These are phyloP conservation scores for Pyrochroa serraticornis DNA, from an alignment of 2,888 invertebrate genomes.

Conservation along the genomic window DNA sequence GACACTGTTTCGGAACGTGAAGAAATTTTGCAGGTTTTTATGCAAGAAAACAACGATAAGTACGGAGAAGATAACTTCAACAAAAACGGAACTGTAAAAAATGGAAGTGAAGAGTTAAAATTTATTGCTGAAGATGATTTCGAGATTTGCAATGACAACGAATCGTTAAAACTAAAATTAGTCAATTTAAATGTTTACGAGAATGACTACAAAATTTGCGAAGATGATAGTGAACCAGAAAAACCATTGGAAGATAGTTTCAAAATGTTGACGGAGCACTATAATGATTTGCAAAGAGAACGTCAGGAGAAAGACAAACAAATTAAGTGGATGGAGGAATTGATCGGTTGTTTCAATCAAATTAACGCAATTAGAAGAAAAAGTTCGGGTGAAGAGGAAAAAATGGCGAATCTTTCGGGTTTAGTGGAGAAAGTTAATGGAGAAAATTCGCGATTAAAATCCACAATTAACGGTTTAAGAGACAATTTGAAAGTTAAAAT, in stretches of 20 bases:
- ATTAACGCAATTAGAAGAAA: background rate
- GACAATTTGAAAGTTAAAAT: background rate
- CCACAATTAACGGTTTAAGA: slow-evolving; percentile 5
- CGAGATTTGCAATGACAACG: no score
- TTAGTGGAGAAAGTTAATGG: background rate
- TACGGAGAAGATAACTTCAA: no score
- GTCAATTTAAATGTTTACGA: no score
- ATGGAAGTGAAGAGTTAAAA: no score
- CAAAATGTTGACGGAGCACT: background rate
- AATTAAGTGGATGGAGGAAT: background rate
- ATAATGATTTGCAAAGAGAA: slow-evolving; percentile 2
- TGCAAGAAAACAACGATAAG: no score
- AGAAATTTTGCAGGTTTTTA: no score
- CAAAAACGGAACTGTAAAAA: no score
- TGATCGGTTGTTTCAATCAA: slow-evolving; percentile 2
- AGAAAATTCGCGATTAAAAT: background rate
- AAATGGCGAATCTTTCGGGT: background rate
- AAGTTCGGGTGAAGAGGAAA: background rate
- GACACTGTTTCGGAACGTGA: no score
- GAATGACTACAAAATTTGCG: background rate
- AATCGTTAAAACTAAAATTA: no score
- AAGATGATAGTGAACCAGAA: background rate
- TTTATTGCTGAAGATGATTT: no score
- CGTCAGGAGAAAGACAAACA: slow-evolving; percentile 5
- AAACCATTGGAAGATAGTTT: background rate